These are phyloP conservation scores for Sminthurides bifidus DNA, from an alignment of 1,140 invertebrate genomes.

Conservation along the genomic window DNA sequence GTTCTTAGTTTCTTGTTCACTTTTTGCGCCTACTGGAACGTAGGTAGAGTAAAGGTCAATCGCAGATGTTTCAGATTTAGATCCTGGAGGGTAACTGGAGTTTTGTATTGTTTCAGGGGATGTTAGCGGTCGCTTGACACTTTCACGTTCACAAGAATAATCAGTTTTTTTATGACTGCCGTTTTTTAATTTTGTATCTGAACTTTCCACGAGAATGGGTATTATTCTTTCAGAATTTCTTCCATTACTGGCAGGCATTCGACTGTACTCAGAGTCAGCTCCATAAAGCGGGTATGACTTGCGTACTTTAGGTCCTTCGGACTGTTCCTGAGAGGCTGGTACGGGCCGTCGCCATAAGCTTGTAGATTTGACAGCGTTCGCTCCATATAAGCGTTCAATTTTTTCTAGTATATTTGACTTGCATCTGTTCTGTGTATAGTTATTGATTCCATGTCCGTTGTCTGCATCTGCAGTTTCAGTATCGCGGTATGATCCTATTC, in stretches of 20 bases:
- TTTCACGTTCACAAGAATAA: no score
- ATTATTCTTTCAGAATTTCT: conserved; percentile 19
- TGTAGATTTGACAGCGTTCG: conserved; percentile 61
- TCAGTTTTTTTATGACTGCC: no score
- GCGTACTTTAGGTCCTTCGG: no score
- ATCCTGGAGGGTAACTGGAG: not conserved
- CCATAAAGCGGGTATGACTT: no score
- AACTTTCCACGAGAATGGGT: conserved; percentile 18
- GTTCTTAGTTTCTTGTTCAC: no score
- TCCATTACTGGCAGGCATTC: no score
- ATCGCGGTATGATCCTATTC: no score
- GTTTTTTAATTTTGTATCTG: not conserved
- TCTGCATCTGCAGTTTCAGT: conserved; percentile 7
- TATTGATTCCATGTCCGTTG: not conserved
- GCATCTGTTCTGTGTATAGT: not conserved
- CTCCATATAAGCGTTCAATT: conserved; percentile 73
- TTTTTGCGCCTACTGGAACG: no score
- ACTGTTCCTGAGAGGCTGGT: no score
- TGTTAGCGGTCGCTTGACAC: not conserved
- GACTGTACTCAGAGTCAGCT: no score
- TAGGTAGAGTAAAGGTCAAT: no score
- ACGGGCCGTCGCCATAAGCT: conserved; percentile 49
- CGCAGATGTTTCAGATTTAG: not conserved
- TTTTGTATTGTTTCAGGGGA: not conserved
- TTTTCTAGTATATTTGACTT: conserved; percentile 73